Conservation (phyloP, 2,888 invertebrate species). For the Acanthoscelides obtectus region DNA sequence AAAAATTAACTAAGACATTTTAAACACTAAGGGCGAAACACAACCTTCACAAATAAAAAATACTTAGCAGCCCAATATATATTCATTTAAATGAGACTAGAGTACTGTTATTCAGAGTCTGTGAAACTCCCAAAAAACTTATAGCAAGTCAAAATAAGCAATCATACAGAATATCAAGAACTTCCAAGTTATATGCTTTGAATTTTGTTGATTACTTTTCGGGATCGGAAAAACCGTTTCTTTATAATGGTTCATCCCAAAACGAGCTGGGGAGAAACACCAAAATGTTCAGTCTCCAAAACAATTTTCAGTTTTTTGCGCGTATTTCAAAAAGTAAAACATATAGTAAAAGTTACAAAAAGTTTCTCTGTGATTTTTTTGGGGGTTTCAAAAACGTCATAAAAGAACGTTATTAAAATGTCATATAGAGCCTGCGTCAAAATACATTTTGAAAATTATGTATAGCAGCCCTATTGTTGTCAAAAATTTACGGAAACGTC, state of each 20-base stretch:
- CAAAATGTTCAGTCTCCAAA: too few relatives aligned
- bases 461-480: background rate
- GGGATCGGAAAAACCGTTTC: too few relatives aligned
- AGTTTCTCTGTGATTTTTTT: background rate
- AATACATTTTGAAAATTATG: background rate
- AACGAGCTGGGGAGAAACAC: too few relatives aligned
- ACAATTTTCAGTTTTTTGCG: too few relatives aligned
- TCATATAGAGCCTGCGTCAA: background rate
- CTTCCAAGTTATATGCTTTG: background rate
- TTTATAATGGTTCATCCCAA: too few relatives aligned
- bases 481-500: background rate
- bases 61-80: slow-evolving; percentile 27
- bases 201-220: background rate
- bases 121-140: slow-evolving; percentile 8
- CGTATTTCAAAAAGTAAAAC: too few relatives aligned
- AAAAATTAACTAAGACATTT: slow-evolving; percentile 7
- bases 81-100: slow-evolving; percentile 37
- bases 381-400: background rate
- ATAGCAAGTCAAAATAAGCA: background rate
- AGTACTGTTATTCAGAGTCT: slow-evolving; percentile 28
- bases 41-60: slow-evolving; percentile 14
- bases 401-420: background rate
- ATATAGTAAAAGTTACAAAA: too few relatives aligned
- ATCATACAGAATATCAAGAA: background rate
- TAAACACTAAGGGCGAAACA: slow-evolving; percentile 11